Evolutionary conservation across 2,888 invertebrate species (phyloP), one percentile per base, ranked within the genome.

Genomic region (Philereme vetulata): DNA sequence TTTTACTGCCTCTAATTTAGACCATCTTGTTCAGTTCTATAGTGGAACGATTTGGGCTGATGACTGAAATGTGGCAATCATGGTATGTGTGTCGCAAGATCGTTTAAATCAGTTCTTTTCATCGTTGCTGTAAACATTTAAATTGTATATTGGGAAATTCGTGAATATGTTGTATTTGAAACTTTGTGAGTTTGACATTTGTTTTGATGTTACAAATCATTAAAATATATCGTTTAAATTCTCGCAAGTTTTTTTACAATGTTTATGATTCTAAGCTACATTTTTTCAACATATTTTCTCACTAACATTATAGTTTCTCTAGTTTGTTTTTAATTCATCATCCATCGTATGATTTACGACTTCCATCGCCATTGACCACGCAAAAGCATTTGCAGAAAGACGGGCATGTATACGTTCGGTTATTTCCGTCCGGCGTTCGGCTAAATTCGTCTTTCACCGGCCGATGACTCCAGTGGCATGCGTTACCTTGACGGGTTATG

Each of bases 391-490:
- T 81, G 84, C 86, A 84, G 84, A 87, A 88, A 82, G 79, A 78
- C 81, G 81, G 77, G 75, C 83, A 81, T 84, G 84, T 87, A 82
- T 80, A 80, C 83, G 79, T 85, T 90, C 86, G 90, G 82, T 79
- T 91, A 90, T 90, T 90, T 87, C 85, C 87, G 88, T 83, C 80
- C 67, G 66, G 72, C 70, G 81, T 85, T 88, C 86, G 86, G 85
- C 85, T 90, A 89, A 85, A 85, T 88, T 83, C 85, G 90, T 84
- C 85, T 76, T 64, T 74, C 72, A 75, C 61, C 88, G 91, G 91
- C 84, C 90, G 89, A 90, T 91, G 91, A 91, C 91, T 88, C 81
- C 84, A 68, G 65, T 77, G 84, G 86, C 84, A 86, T 82, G 84
- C 84, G 84, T 80, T 75, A 88, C 89, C 86, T 87, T 87, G 86